Base-by-base conservation (phyloP, 2,113 vertebrate species). In the Percina caprodes region DNA sequence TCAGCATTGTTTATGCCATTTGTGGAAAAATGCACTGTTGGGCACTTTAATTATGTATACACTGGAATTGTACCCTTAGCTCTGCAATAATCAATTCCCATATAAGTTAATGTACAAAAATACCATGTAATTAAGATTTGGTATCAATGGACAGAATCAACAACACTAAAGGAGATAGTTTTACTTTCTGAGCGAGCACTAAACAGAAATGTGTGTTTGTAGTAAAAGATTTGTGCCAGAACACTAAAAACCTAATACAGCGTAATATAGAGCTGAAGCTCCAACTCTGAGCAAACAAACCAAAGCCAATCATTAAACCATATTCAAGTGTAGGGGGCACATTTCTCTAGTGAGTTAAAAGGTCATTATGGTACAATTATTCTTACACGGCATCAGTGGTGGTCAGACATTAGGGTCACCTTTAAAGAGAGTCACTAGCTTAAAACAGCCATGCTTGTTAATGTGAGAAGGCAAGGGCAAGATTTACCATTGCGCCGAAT, bases 271-370 rank as follows among this genome's bases (percentile, higher is more conserved):
- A 74, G 74, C 68, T 82, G 23, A 82, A 80, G 63, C 74, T 86
- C 10, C 18, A 6, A 77, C 79, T 77, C 58, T 77, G 54, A 80
- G 75, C 59, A 84, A 85, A 86, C 69, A 76, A 58, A 85, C 45
- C 61, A 54, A 59, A 82, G 54, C 80, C 74, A 83, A 69, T 86
- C 62, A 78, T 86, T 84, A 79, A 79, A 39, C 67, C 5, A 1
- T 52, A 33, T 73, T 77, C 5, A 81, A 66, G 30, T 21, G 35
- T 19, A 35, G 54, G 26, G 13, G 66, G 8, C 5, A 77, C 61
- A 82, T 71, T 62, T 63, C 26, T 49, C 8, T 39, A 14, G 39
- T n/a, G 30, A 67, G 63, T 80, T 66, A 71, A 77, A 69, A 24
- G 33, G 16, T 63, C 79, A 84, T 88, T 55, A 80, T 5, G 18